phyloP scores from a whole-genome alignment of 1,140 invertebrate species.

The Bombus difficillimus region DNA sequence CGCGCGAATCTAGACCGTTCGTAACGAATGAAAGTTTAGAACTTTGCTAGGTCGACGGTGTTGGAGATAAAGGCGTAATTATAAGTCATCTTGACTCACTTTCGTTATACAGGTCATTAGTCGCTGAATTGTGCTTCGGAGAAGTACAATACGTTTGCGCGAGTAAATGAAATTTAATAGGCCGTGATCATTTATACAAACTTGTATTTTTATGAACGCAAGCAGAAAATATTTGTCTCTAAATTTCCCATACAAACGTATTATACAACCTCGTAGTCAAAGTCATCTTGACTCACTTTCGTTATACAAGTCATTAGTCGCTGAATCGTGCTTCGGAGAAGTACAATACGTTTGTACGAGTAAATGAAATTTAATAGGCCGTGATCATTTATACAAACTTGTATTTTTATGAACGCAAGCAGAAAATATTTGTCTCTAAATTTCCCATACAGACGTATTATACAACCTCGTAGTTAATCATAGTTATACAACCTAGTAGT shows the following conservation, averaged over 20 bases:
- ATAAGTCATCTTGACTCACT: not conserved
- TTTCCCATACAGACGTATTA: no score
- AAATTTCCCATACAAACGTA: no score
- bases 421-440: no score
- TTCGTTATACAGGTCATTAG: not conserved
- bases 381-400: no score
- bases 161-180: not conserved
- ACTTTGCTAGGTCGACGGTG: not conserved
- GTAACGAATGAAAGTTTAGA: not conserved
- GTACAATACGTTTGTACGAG: not conserved
- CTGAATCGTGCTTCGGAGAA: not conserved
- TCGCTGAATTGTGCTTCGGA: not conserved
- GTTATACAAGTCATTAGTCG: not conserved
- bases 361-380: not conserved
- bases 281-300: not conserved
- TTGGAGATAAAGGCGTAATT: constrained; percentile 8
- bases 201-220: no score
- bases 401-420: no score
- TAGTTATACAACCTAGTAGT: no score
- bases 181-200: no score
- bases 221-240: no score
- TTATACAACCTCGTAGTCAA: no score
- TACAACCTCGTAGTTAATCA: no score
- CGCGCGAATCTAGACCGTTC: not conserved
- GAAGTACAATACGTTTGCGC: not conserved